Base-by-base conservation (phyloP, 2,888 invertebrate genomes). In the Cosmopolites sordidus region DNA sequence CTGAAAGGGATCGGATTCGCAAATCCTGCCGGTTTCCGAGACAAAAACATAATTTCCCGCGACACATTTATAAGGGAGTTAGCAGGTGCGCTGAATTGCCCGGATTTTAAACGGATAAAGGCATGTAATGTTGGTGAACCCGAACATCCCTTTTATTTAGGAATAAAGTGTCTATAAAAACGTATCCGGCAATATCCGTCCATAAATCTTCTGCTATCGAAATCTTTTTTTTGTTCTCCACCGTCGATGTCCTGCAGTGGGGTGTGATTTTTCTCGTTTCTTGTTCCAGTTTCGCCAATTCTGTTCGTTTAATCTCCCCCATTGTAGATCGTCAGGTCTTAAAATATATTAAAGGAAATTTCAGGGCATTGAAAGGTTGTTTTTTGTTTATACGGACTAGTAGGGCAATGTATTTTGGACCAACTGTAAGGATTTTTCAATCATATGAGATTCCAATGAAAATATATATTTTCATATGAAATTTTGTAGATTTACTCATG, bases 81-180 rank as follows among this genome's bases (percentile, higher is more conserved):
- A 56, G 56, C 56, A 56, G 56, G 56, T 56, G 56, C 49, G 51
- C 48, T 30, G 51, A 56, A 56, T 56, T 48, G 56, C 44, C 44
- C 41, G 56, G 51, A 51, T 51, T 56, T 56, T 48, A 48, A 56
- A 56, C 40, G 56, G 51, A 56, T 56, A 56, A 56, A 56, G 39
- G 56, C 48, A 51, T 52, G 48, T 51, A 48, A 55, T 48, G 51
- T 51, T 48, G 55, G 55, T 38, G 51, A 55, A 55, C 51, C 51
- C 47, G 46, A 48, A 51, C 55, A 44, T 55, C 55, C 55, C 51
- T 55, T 55, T 55, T 51, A 55, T 55, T 55, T 51, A 48, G 51
- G 51, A 55, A 55, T 55, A 55, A 55, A 55, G 55, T 55, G 55
- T 55, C 55, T 55, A 55, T 55, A 55, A 55, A 55, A 55, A 55